These are phyloP conservation scores for Nemoura dubitans DNA, from an alignment of 2,888 invertebrate genomes.

Conservation along the genomic window DNA sequence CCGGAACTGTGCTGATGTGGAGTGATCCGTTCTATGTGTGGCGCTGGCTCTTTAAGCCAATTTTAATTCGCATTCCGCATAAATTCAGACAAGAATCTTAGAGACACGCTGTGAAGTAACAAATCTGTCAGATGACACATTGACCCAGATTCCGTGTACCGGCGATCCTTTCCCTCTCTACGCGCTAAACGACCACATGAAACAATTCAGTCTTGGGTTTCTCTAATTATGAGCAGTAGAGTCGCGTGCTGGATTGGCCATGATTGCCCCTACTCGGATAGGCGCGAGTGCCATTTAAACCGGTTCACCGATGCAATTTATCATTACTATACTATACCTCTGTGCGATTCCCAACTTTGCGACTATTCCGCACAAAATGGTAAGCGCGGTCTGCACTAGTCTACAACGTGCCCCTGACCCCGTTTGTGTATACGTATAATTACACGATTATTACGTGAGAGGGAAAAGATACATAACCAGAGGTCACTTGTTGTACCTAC, in stretches of 20 bases:
- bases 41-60: neutral
- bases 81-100: neutral
- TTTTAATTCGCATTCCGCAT: neutral
- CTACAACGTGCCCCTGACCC: conserved; percentile 28
- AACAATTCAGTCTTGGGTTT: conserved; percentile 13
- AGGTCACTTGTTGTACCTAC: neutral
- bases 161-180: conserved; percentile 31
- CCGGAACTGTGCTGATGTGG: no score
- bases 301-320: conserved; percentile 34
- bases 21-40: no score
- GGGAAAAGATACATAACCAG: conserved; percentile 18
- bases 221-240: neutral
- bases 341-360: neutral
- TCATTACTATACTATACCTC: neutral
- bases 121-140: conserved; percentile 27
- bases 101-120: neutral
- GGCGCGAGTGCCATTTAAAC: conserved; percentile 24
- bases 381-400: no score
- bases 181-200: neutral
- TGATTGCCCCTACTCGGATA: neutral
- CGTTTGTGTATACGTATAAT: neutral
- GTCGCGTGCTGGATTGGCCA: neutral
- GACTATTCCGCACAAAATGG: conserved; percentile 21
- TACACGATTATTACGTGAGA: neutral
- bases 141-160: conserved; percentile 34